Base-by-base conservation (phyloP, 2,888 invertebrate species). In the Aromia moschata region DNA sequence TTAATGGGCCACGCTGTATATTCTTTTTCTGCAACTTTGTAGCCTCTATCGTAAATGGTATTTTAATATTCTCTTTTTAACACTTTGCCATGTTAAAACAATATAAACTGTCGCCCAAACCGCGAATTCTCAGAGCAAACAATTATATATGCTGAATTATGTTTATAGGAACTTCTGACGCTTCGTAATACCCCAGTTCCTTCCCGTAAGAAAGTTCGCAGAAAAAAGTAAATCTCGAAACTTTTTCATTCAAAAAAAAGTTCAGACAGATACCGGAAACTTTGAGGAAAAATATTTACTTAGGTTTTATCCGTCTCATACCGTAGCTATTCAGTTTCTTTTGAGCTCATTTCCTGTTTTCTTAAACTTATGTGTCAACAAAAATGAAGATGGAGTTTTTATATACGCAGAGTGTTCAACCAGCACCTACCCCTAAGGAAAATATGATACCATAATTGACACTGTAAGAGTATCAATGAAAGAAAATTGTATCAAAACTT, bases 251-350 rank as follows among this genome's bases (percentile, higher is more conserved):
- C 33, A 33, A 33, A 33, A 33, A n/a, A 33, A 33, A 33, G 33
- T 33, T 33, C n/a, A 33, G 33, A 33, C 33, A 33, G 33, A n/a
- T 11, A 33, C n/a, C 33, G 33, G 33, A 33, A 33, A 33, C 33
- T 33, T 11, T 25, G 25, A 25, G 25, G 33, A 11, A 33, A 33
- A 33, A 33, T 33, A 33, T 33, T 33, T 33, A 33, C 33, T 33
- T 33, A 33, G 3, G 33, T 11, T 33, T 33, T 11, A 33, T 33
- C 33, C 33, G 33, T n/a, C 33, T 11, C n/a, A 33, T 33, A 10
- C 10, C 11, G n/a, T 33, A 33, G 10, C 11, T 33, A 33, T 33
- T 33, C 33, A 33, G n/a, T 10, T 33, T 33, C 33, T 33, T 33
- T 25, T 33, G 2, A 33, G 11, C n/a, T n/a, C 33, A 33, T 33